Evolutionary conservation across 2,888 invertebrate species (phyloP).

Genomic region (Catocala nupta): DNA sequence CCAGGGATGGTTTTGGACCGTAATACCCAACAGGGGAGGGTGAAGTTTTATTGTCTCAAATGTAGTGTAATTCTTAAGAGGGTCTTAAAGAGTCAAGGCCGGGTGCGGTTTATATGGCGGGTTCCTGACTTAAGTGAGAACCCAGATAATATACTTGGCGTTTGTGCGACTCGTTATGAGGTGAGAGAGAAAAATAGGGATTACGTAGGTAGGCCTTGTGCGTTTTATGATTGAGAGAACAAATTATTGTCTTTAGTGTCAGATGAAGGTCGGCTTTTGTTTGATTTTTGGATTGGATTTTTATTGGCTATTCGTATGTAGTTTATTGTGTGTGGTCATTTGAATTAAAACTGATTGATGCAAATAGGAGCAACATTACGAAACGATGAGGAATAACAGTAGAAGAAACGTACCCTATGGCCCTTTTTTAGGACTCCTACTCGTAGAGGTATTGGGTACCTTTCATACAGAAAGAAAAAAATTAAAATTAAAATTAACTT

Average conservation of each 20-base stretch:
- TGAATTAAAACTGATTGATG: too few relatives aligned
- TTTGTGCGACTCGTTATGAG: slow-evolving; percentile 19
- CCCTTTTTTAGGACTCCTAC: too few relatives aligned
- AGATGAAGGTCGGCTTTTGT: neutral
- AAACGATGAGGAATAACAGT: too few relatives aligned
- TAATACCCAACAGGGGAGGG: slow-evolving; percentile 42
- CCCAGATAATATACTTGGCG: slow-evolving; percentile 32
- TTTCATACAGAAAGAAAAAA: too few relatives aligned
- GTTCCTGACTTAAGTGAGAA: slow-evolving; percentile 30
- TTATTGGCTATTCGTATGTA: too few relatives aligned
- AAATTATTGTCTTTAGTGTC: slow-evolving; percentile 6
- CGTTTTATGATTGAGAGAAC: neutral
- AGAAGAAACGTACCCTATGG: too few relatives aligned
- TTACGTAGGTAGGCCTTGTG: slow-evolving; percentile 19
- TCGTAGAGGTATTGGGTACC: too few relatives aligned
- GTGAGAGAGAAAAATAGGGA: slow-evolving; percentile 16
- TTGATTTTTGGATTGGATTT: neutral
- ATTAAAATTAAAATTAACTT: too few relatives aligned
- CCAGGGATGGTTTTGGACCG: slow-evolving; percentile 47
- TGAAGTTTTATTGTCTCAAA: slow-evolving; percentile 42
- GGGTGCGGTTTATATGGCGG: slow-evolving; percentile 10
- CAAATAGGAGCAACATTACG: too few relatives aligned
- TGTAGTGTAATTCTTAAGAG: slow-evolving; percentile 47
- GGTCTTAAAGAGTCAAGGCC: slow-evolving; percentile 37
- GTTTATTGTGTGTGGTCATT: too few relatives aligned